Percentiles rank a stretch among this genome's conserved stretches.
Evolutionary conservation across 1,140 invertebrate species (phyloP).

Genomic region (Scaptomyza montana): DNA sequence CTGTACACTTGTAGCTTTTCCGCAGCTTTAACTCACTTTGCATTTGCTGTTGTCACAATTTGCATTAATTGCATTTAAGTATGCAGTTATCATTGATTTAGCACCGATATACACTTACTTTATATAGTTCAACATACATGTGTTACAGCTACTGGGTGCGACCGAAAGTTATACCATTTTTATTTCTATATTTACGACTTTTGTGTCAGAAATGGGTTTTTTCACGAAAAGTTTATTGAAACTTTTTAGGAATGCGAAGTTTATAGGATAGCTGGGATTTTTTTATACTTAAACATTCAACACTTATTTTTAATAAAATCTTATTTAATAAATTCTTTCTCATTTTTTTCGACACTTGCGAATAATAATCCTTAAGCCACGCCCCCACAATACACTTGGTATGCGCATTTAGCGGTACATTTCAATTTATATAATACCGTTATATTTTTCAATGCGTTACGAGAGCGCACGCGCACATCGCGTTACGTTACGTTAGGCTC

Average conservation of each 20-base stretch:
- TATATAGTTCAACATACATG: conserved; percentile 63
- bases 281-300: not conserved
- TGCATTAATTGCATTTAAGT: conserved; percentile 79
- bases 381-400: conserved; percentile 16
- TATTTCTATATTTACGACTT: conserved; percentile 16
- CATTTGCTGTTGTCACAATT: conserved; percentile 78
- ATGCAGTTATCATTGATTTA: conserved; percentile 82
- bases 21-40: conserved; percentile 61
- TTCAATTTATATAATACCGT: conserved; percentile 20
- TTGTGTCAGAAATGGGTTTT: conserved; percentile 2
- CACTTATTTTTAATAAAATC: not conserved
- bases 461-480: conserved; percentile 15
- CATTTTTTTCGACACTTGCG: conserved; percentile 11
- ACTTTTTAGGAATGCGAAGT: conserved; percentile 12
- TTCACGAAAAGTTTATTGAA: not conserved
- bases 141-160: conserved; percentile 38
- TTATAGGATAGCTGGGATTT: not conserved
- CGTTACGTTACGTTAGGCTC: conserved; percentile 17
- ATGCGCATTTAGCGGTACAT: conserved; percentile 12
- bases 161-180: conserved; percentile 33
- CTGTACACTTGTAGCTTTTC: conserved; percentile 58
- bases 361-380: conserved; percentile 32
- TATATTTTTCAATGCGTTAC: conserved; percentile 11
- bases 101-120: conserved; percentile 64
- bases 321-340: not conserved